Evolutionary conservation across 1,140 invertebrate genomes (phyloP), one percentile per base, ranked within the genome.

Genomic region (Parasteatoda tepidariorum): DNA sequence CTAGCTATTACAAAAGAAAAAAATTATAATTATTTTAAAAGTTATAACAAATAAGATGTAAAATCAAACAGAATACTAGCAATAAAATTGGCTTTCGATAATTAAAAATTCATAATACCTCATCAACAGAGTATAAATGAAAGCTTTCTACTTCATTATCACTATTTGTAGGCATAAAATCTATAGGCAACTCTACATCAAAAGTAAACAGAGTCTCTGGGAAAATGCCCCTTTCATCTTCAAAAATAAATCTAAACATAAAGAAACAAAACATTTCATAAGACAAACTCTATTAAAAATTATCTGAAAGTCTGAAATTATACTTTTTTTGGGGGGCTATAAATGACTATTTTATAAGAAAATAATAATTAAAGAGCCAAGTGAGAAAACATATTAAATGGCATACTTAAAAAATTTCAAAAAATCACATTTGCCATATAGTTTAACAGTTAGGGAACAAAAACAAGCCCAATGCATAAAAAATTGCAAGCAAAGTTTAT

Each of bases 161-260:
- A 79, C 94, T 92, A 88, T 97, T 97, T 83, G 92, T 92, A 18
- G 97, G 97, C 68, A 93, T 90, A 91, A 98, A 98, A 88, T 97
- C 95, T 24, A 92, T 86, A 15, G 97, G 96, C 70, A 98, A 89
- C 90, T 97, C 95, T 84, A 98, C 91, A 89, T 98, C 97, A 89
- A 94, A 98, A n/a, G 97, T 93, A 90, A 97, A 98, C 89, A 97
- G 95, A 18, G 95, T 96, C 87, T 98, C 97, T 24, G 96, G 96
- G 87, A 96, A 97, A 28, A 98, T 89, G 0, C 97, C 97, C 87
- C 95, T 91, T 88, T 97, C 95, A 88, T 95, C 96, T 90, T 97
- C 95, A 88, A 95, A 97, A 87, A 94, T 96, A 87, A 97, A 95
- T 86, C 94, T 95, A 88, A 68, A 91, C 89, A 86, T 89, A 84